Conservation (phyloP, 2,888 invertebrate genomes). For the Lumbricus terrestris region DNA sequence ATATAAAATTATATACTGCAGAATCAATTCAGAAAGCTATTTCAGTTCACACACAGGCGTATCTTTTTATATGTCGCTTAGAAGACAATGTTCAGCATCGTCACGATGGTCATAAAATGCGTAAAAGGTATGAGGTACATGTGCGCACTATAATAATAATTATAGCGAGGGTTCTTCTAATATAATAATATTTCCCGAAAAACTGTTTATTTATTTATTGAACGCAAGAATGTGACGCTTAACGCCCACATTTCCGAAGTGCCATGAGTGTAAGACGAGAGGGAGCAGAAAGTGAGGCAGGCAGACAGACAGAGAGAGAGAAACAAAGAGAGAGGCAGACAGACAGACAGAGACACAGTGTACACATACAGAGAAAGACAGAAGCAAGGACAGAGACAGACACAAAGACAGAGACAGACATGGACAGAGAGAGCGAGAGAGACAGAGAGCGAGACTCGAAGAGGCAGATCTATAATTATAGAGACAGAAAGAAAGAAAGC, state of each 20-base stretch:
- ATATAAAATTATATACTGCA: no score
- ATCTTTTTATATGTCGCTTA: no score
- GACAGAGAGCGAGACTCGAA: neutral
- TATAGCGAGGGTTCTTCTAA: neutral
- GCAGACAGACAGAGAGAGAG: neutral
- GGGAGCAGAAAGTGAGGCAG: neutral
- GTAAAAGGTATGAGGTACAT: no score
- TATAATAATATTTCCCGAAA: no score
- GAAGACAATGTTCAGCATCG: no score
- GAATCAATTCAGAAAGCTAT: no score
- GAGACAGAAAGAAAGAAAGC: neutral
- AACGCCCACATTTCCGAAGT: neutral
- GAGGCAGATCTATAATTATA: no score
- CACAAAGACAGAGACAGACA: neutral
- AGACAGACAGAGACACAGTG: conserved; percentile 9
- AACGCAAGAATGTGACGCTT: neutral
- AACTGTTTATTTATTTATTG: neutral
- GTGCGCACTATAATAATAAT: no score
- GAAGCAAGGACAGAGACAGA: neutral
- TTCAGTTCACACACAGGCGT: no score
- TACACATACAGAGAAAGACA: neutral
- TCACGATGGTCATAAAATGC: no score
- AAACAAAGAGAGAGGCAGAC: neutral
- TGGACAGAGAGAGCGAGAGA: neutral
- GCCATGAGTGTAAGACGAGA: neutral